Evolutionary conservation across 2,113 vertebrate genomes (phyloP).

Genomic region (Tyto alba): DNA sequence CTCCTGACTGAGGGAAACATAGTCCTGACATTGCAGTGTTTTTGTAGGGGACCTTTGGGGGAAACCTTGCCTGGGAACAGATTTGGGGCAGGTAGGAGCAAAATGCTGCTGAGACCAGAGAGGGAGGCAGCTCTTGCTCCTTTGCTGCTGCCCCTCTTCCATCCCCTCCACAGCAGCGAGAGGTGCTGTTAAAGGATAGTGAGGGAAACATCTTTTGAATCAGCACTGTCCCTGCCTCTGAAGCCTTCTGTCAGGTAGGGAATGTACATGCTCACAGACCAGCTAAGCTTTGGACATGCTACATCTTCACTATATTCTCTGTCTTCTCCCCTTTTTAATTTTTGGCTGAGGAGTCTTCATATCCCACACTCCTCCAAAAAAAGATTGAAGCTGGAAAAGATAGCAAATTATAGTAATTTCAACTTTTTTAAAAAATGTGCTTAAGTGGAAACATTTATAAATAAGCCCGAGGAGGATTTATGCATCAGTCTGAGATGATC

Average conservation of each 20-base stretch:
- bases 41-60: not conserved
- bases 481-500: not conserved
- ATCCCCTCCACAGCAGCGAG: not conserved
- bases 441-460: conserved; percentile 20
- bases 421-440: not conserved
- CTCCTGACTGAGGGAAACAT: not conserved
- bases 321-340: not conserved
- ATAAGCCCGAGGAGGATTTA: not conserved
- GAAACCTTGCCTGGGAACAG: not conserved
- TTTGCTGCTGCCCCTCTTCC: not conserved
- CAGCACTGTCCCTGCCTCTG: not conserved
- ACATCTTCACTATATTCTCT: not conserved
- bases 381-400: not conserved
- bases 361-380: not conserved
- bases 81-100: not conserved
- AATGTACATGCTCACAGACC: not conserved
- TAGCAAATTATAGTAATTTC: not conserved
- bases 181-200: not conserved
- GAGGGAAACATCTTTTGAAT: not conserved
- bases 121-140: not conserved
- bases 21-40: not conserved
- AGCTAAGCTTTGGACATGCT: not conserved
- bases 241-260: not conserved
- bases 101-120: not conserved
- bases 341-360: not conserved